Evolutionary conservation across 2,888 invertebrate species (phyloP).

Genomic region (Andrena marginata): DNA sequence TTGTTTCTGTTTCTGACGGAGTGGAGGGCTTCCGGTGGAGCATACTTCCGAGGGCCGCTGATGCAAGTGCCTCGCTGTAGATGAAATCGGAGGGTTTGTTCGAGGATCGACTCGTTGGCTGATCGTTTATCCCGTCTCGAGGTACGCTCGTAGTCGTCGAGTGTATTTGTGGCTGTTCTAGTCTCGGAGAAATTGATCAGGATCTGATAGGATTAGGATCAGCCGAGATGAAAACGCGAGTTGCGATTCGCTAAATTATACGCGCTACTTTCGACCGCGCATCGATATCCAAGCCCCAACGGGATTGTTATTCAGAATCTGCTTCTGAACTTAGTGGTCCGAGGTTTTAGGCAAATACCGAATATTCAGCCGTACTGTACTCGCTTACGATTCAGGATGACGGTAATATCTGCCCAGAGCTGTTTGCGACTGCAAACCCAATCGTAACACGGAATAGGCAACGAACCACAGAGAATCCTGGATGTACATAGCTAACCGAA

Average conservation of each 20-base stretch:
- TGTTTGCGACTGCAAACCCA: conserved; percentile 22
- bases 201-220: neutral
- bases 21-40: conserved; percentile 26
- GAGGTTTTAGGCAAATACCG: conserved; percentile 36
- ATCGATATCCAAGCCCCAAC: neutral
- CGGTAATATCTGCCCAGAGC: conserved; percentile 16
- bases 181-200: neutral
- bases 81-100: neutral
- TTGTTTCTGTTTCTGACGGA: conserved; percentile 11
- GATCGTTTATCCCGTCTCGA: neutral
- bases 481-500: neutral
- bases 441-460: neutral
- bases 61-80: conserved; percentile 6
- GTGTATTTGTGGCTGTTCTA: neutral
- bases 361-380: neutral
- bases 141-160: neutral
- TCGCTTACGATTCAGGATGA: conserved; percentile 40
- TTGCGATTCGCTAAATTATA: too few relatives aligned
- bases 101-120: neutral
- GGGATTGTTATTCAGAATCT: too few relatives aligned
- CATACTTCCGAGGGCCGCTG: conserved; percentile 3
- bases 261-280: neutral
- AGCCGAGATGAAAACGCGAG: neutral
- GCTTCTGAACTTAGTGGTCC: neutral
- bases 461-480: neutral